Base-by-base conservation (phyloP, 2,888 invertebrate genomes). In the Crepidodera aurea region DNA sequence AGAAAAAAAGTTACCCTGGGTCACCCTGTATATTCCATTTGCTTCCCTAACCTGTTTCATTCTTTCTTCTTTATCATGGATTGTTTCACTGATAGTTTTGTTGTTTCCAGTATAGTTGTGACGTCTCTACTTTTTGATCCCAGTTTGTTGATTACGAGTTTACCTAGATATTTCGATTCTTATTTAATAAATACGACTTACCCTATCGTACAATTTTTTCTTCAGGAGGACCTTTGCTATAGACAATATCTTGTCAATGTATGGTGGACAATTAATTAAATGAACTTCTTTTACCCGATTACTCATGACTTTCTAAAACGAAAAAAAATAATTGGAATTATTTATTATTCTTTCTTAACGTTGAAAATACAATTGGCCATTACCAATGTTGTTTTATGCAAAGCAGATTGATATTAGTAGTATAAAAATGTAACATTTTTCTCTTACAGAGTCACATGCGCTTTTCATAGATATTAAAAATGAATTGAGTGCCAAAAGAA, bases 131-230 rank as follows among this genome's bases (percentile, higher is more conserved):
- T 27, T 6, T 6, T 4, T 27, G 5, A 27, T 27, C 7, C 4
- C 7, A 27, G 27, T 27, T 27, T 27, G 27, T 7, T 27, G 7
- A 27, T 27, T 27, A 6, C 7, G 7, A 27, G 7, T n/a, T 15
- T 10, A 39, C 15, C 6, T 10, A 12, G 12, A 40, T 18, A 8
- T 40, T 16, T 15, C 6, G 10, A 15, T 39, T 13, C 6, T 12
- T 39, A 15, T 22, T 4, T 22, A 22, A 4, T 6, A 22, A 22
- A 22, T 22, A 22, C 2, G 22, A 22, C 50, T 61, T 50, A 61
- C 61, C 50, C 61, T 54, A 1, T 61, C 48, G 8, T 48, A 37
- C 29, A 61, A 18, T 25, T 61, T 61, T 51, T 46, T 46, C 6
- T 48, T 55, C 1, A 61, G 4, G 8, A 61, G 18, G 4, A 27